Percentiles rank a stretch among this genome's conserved stretches.
Conservation (phyloP, 1,140 invertebrate species). For the Drosophila pseudoobscura region DNA sequence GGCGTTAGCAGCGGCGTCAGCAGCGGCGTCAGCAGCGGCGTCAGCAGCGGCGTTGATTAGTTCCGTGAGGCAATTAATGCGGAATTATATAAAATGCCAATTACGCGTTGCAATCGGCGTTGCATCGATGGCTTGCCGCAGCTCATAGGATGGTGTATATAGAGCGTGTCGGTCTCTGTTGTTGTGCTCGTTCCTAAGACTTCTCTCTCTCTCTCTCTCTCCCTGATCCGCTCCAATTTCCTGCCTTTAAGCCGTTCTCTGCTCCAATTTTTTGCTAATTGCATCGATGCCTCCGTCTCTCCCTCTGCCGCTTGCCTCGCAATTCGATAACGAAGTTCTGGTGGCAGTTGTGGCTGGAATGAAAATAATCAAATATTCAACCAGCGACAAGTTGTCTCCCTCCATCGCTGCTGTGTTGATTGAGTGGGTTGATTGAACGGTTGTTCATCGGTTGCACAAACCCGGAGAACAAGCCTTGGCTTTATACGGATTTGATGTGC, state of each 20-base stretch:
- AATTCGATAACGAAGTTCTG: conserved; percentile 6
- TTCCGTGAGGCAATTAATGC: conserved; percentile 35
- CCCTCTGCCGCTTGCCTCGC: background rate
- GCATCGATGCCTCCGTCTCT: conserved; percentile 16
- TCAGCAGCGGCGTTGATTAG: conserved; percentile 20
- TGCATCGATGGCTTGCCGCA: conserved; percentile 23
- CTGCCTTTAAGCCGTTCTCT: background rate
- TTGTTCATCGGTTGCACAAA: conserved; percentile 19
- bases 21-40: no score
- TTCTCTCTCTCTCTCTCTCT: conserved; percentile 14
- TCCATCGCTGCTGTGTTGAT: conserved; percentile 21
- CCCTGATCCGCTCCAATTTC: conserved; percentile 46
- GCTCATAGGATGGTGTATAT: conserved; percentile 3
- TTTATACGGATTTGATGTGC: background rate
- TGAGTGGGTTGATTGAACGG: conserved; percentile 11
- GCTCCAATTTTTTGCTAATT: conserved; percentile 34
- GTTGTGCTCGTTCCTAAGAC: conserved; percentile 32
- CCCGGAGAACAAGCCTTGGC: background rate
- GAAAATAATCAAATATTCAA: conserved; percentile 14
- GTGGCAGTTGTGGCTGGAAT: no score
- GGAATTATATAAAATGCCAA: conserved; percentile 44
- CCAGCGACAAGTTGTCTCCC: conserved; percentile 30
- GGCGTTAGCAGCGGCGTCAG: background rate
- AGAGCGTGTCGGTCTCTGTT: conserved; percentile 24
- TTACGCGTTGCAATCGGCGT: conserved; percentile 34